Conservation (phyloP, 1,140 invertebrate species). For the Scaptomyza graminum region DNA sequence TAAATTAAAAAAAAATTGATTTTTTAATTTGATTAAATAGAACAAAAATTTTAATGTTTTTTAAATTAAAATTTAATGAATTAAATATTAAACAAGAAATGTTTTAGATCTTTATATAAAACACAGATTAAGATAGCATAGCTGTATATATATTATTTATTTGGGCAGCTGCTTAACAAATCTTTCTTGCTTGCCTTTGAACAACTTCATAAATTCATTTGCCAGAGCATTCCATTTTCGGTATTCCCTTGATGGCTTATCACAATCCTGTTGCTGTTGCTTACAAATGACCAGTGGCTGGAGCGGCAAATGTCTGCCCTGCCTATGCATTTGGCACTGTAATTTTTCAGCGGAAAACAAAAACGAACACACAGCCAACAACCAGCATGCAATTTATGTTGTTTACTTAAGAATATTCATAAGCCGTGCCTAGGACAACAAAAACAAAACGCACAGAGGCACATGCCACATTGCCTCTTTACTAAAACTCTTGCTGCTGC, state of each 20-base stretch:
- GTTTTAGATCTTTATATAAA: not conserved
- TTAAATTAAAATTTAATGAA: too few relatives aligned
- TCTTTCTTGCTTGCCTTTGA: not conserved
- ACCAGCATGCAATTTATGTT: constrained; percentile 77
- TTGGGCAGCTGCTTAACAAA: not conserved
- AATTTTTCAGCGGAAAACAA: constrained; percentile 61
- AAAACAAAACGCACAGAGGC: not conserved
- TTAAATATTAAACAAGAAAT: too few relatives aligned
- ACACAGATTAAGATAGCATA: not conserved
- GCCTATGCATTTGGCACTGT: constrained; percentile 67
- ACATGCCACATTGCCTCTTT: not conserved
- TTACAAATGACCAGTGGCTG: constrained; percentile 22
- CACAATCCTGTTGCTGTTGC: constrained; percentile 28
- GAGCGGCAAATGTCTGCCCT: too few relatives aligned
- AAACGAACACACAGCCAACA: constrained; percentile 36
- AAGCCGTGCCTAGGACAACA: constrained; percentile 26
- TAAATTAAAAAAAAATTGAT: too few relatives aligned
- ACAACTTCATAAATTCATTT: not conserved
- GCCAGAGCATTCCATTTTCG: constrained; percentile 19
- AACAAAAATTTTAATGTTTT: too few relatives aligned
- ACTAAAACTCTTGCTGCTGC: constrained; percentile 9
- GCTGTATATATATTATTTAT: too few relatives aligned
- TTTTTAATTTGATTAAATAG: too few relatives aligned
- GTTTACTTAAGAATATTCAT: constrained; percentile 80
- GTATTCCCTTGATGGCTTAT: constrained; percentile 8